Evolutionary conservation across 2,888 invertebrate genomes (phyloP).

Genomic region (Heliconius hortense): DNA sequence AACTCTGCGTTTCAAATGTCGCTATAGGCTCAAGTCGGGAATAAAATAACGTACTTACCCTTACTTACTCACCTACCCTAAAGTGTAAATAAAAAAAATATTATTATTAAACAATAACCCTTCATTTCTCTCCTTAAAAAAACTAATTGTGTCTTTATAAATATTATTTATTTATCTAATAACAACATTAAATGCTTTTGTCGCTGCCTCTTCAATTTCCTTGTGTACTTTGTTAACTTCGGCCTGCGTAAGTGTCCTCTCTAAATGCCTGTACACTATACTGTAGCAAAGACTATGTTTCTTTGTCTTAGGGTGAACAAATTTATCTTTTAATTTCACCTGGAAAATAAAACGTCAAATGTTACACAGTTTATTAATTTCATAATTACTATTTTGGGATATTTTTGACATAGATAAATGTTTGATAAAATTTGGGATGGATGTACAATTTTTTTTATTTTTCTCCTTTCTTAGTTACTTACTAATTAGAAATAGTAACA

Average conservation of each 20-base stretch:
- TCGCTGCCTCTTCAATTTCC: conserved; percentile 84
- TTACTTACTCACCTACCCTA: no score
- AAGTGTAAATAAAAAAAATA: no score
- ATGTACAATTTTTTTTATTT: no score
- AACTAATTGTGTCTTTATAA: no score
- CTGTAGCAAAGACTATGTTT: conserved; percentile 94
- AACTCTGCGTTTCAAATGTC: no score
- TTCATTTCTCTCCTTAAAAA: no score
- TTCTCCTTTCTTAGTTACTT: no score
- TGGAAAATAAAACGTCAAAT: conserved; percentile 57
- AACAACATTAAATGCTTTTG: conserved; percentile 59
- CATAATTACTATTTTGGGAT: not conserved
- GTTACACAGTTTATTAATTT: not conserved
- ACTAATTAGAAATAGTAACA: no score
- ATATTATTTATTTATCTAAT: conserved; percentile 58
- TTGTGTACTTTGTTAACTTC: conserved; percentile 94
- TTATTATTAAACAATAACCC: no score
- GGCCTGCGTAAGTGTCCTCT: conserved; percentile 90
- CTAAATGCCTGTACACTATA: conserved; percentile 96
- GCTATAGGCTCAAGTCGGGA: no score
- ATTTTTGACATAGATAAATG: not conserved
- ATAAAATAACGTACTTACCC: no score
- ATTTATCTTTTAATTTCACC: conserved; percentile 93
- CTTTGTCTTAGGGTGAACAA: conserved; percentile 91
- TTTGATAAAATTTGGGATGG: no score